Evolutionary conservation across 2,888 invertebrate species (phyloP), one percentile per base, ranked within the genome.

Genomic region (Emmelina monodactyla): DNA sequence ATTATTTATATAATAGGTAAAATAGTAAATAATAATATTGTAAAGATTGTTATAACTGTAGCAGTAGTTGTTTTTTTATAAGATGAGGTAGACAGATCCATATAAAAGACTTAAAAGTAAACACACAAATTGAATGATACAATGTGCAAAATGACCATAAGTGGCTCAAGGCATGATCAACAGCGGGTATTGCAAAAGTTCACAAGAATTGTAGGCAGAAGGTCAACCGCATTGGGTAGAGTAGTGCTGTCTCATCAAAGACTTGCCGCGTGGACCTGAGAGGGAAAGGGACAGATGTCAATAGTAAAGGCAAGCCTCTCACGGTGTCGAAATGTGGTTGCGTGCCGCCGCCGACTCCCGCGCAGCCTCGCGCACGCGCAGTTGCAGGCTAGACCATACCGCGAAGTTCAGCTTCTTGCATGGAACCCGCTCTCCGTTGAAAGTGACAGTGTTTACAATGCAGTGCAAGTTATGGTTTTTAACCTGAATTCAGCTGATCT

Each of bases 201-300:
- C 68, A 72, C 73, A 70, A 70, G 68, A 64, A 59, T 66, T 68
- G 58, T 59, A 56, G 52, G 55, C 55, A 57, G 71, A 76, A 78
- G 78, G 78, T 73, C 73, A 59, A 43, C 71, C 58, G 51, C 49
- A 56, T 57, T 46, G 50, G 47, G 43, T 51, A 45, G 44, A 40
- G 42, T 37, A 47, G 39, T 36, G 47, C 47, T 47, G 48, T 70
- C 58, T 63, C 66, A 43, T 33, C 32, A 25, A 25, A 10, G 6
- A 10, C 9, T 7, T 25, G 9, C n/a, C 25, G n/a, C n/a, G n/a
- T n/a, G n/a, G n/a, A n/a, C n/a, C n/a, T 25, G 45, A 32, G 73
- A 50, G 53, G 32, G 55, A 76, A 53, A 44, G 72, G 64, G 73
- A 71, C 48, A 46, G n/a, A 10, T 25, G n/a, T 25, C 3, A 9